Base-by-base conservation (phyloP, 1,140 invertebrate species). In the Microplitis mediator region DNA sequence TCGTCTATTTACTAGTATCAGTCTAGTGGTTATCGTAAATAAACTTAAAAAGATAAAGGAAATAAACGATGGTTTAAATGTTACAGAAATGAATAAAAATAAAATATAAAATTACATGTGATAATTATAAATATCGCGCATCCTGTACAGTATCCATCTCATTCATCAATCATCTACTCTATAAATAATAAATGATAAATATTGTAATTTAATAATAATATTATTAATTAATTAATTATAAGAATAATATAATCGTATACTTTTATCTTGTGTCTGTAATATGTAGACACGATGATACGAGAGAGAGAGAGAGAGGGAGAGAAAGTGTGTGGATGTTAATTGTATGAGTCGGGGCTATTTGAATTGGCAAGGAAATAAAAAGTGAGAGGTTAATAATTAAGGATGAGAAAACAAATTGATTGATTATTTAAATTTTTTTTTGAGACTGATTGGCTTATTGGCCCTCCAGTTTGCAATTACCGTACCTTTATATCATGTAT, bases 51-150 rank as follows among this genome's bases (percentile, higher is more conserved):
- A 36, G n/a, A n/a, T n/a, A n/a, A n/a, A n/a, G n/a, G n/a, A 77
- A 75, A 35, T 56, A 63, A 63, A 62, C n/a, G 54, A 52, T 76
- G 64, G 65, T 68, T 77, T 76, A 76, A 81, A 77, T 79, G 74
- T 81, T 74, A 78, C 75, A 80, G 73, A 80, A 77, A 58, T 4
- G 51, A 70, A 73, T 69, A 76, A 74, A 74, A 74, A 75, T 79
- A 79, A 72, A 83, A 79, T 83, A 85, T 85, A 85, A 84, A 86
- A 86, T 86, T 86, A 86, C 83, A 87, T 87, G 86, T 87, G 86
- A 86, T 87, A 87, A 86, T 87, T 85, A 87, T 86, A 84, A 80
- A 86, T 81, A 87, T 86, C 83, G 86, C 83, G 86, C 84, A 85
- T 87, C 81, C 79, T 86, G 86, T 87, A 87, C 85, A 87, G 85